These are phyloP conservation scores for Puntigrus tetrazona DNA, from an alignment of 2,113 vertebrate genomes.

Conservation along the genomic window DNA sequence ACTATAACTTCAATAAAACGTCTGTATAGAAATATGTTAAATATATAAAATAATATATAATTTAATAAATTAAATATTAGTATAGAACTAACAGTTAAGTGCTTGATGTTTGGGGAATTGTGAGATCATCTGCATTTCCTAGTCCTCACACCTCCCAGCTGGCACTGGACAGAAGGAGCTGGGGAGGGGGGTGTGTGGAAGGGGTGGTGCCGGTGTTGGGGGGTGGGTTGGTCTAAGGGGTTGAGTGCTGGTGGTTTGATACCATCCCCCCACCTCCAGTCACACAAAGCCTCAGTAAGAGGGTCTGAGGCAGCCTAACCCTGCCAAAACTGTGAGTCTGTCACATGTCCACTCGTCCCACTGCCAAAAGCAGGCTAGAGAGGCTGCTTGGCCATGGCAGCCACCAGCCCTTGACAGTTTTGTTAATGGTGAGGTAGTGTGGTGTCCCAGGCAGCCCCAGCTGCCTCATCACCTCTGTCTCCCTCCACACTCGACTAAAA, in stretches of 20 bases:
- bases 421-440: conserved; percentile 54
- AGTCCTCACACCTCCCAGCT: conserved; percentile 58
- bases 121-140: conserved; percentile 58
- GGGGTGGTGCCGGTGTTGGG: conserved; percentile 28
- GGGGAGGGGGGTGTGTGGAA: background rate
- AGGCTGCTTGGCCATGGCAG: conserved; percentile 54
- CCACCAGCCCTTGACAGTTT: conserved; percentile 56
- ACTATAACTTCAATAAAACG: background rate
- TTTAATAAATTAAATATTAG: no score
- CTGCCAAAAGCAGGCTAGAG: conserved; percentile 53
- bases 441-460: conserved; percentile 54
- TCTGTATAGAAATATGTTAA: no score
- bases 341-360: conserved; percentile 53
- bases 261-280: conserved; percentile 32
- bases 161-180: conserved; percentile 57
- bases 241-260: conserved; percentile 48
- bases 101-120: conserved; percentile 33
- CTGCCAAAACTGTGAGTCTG: conserved; percentile 57
- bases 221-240: background rate
- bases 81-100: no score
- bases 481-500: conserved; percentile 31
- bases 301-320: conserved; percentile 42
- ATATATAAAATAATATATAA: no score
- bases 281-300: conserved; percentile 54
- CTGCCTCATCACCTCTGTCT: conserved; percentile 58